Base-by-base conservation (phyloP, 2,888 invertebrate species). In the Amblyteles armatorius region DNA sequence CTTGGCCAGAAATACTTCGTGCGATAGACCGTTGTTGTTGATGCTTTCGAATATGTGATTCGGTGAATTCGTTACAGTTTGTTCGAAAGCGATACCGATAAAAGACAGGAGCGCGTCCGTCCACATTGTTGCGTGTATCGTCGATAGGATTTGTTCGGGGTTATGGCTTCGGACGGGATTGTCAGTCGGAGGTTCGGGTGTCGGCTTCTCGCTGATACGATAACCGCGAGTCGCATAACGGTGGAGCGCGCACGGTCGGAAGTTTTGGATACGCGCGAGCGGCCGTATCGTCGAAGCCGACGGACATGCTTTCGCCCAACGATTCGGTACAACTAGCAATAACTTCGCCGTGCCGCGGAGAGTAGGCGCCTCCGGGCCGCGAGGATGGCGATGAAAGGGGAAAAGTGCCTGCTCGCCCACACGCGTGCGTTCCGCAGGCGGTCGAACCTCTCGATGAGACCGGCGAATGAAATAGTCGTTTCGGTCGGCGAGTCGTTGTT, bases 381-480 rank as follows among this genome's bases (percentile, higher is more conserved):
- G 63, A 63, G 33, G 29, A 74, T 13, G 0, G 19, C 19, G 22
- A 40, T 40, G 40, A 40, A 36, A 40, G 26, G 67, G 40, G 67
- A 67, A 67, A 67, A 67, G 67, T 40, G 67, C 40, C 13, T 19
- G 40, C 22, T 19, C 67, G 67, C 40, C 7, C 33, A 52, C 22
- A 76, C 22, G 52, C n/a, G 48, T 52, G 7, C 40, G 40, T 77
- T 77, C 50, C 67, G 67, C 65, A 16, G 52, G 67, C 67, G 26
- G 67, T 67, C 77, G 52, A 26, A 67, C 22, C 57, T 16, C 29
- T 22, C 76, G 52, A 36, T 65, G 76, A 65, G 76, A 40, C 22
- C 22, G 36, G 22, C 52, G 77, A 89, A 84, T 80, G 87, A 88
- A 88, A 89, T 86, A 88, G 86, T 88, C 87, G 76, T 85, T 74